A percentile compares a stretch with the other conserved stretches of the same genome.
These are phyloP conservation scores for Tetrapedia diversipes DNA, from an alignment of 2,888 invertebrate species.

Conservation along the genomic window DNA sequence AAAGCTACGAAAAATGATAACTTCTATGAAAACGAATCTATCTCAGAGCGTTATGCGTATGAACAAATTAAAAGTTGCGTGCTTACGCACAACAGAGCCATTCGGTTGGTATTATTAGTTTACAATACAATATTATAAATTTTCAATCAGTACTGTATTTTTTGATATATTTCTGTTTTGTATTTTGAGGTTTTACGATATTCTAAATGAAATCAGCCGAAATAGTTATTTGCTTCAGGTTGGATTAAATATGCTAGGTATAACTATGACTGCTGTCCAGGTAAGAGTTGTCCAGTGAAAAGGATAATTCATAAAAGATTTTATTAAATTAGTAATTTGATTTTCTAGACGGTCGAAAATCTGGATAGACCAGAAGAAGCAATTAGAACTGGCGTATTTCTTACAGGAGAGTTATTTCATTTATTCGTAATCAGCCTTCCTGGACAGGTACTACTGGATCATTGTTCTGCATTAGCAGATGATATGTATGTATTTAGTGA, in stretches of 20 bases:
- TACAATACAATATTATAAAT: not conserved
- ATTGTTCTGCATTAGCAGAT: not conserved
- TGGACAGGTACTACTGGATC: slow-evolving; percentile 16
- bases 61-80: not conserved
- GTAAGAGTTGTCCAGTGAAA: no score
- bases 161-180: not conserved
- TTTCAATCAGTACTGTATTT: no score
- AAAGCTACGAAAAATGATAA: not conserved
- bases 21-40: accelerated
- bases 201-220: not conserved
- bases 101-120: not conserved
- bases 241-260: not conserved
- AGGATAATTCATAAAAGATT: not conserved
- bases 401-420: slow-evolving; percentile 1
- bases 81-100: not conserved
- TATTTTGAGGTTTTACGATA: not conserved
- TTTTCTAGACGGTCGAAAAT: not conserved
- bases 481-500: not conserved
- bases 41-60: not conserved
- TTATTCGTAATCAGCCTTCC: slow-evolving; percentile 15
- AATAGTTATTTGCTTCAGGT: not conserved
- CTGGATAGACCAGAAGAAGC: not conserved
- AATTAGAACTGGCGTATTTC: not conserved
- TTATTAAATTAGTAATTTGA: not conserved
- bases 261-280: not conserved